phyloP scores from a whole-genome alignment of 2,888 invertebrate species.

The Theristus sp. region DNA sequence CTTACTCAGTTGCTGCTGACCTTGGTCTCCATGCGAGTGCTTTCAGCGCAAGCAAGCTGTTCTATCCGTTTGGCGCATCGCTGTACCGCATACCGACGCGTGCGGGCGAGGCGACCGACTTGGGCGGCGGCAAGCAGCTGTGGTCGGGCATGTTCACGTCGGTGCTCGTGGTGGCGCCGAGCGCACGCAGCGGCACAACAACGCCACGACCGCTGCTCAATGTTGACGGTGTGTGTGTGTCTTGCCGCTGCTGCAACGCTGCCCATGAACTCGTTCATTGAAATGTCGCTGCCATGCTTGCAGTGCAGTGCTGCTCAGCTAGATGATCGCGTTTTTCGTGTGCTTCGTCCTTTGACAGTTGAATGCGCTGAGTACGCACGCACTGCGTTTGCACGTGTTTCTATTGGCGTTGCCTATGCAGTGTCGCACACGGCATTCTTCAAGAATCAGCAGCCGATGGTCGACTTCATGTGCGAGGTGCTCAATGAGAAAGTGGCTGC shows the following conservation, averaged over 20 bases:
- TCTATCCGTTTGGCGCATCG: conserved; percentile 18
- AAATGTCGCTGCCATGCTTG: too few relatives aligned
- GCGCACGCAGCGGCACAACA: too few relatives aligned
- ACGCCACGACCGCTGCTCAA: conserved; percentile 19
- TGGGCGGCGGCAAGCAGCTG: conserved; percentile 24
- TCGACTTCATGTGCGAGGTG: conserved; percentile 23
- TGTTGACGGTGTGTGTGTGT: conserved; percentile 13
- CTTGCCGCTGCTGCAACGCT: not conserved
- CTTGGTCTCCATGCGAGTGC: too few relatives aligned
- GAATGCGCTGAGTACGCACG: too few relatives aligned
- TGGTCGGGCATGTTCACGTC: conserved; percentile 25
- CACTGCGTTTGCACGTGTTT: too few relatives aligned
- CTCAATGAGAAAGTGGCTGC: conserved; percentile 9
- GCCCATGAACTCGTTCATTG: not conserved
- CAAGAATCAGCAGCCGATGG: conserved; percentile 17
- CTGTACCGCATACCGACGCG: conserved; percentile 13
- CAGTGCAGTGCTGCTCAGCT: too few relatives aligned
- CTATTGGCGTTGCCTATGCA: too few relatives aligned
- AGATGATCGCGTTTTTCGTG: too few relatives aligned
- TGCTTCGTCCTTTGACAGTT: too few relatives aligned
- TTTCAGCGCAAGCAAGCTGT: conserved; percentile 15
- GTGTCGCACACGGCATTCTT: conserved; percentile 21
- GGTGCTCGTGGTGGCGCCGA: conserved; percentile 16
- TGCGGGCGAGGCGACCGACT: conserved; percentile 13
- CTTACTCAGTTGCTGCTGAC: too few relatives aligned